A percentile compares a stretch with the other conserved stretches of the same genome.
These are phyloP conservation scores for Dreissena polymorpha DNA, from an alignment of 1,140 invertebrate species.

Conservation along the genomic window DNA sequence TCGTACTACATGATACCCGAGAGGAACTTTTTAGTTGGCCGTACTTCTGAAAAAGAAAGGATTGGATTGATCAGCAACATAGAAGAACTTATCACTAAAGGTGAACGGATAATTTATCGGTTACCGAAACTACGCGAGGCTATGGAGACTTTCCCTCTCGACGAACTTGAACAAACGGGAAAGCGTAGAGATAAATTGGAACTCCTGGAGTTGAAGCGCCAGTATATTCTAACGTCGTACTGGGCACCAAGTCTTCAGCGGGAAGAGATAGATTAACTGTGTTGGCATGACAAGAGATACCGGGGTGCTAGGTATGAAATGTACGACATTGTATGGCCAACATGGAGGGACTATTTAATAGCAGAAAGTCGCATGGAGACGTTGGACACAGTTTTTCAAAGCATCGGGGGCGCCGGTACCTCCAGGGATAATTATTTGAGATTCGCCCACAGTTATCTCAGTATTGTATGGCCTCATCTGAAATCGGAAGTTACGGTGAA, in stretches of 20 bases:
- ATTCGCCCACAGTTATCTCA: too few species aligned
- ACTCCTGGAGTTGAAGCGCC: slow-evolving; percentile 4
- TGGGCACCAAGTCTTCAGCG: neutral
- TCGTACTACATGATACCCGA: slow-evolving; percentile 18
- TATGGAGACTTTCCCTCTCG: neutral
- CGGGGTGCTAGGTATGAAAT: neutral
- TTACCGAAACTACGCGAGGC: neutral
- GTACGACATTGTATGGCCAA: slow-evolving; percentile 20
- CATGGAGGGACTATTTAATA: slow-evolving; percentile 6
- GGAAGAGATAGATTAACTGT: neutral
- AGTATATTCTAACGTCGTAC: neutral
- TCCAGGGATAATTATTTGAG: neutral
- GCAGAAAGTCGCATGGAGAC: neutral
- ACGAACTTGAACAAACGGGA: neutral
- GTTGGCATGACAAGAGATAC: slow-evolving; percentile 13
- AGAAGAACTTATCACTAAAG: too few species aligned
- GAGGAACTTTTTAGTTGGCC: slow-evolving; percentile 12
- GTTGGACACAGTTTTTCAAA: neutral
- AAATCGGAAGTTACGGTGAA: neutral
- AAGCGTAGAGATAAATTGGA: slow-evolving; percentile 3
- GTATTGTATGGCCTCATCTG: slow-evolving; percentile 25
- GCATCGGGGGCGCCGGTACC: neutral
- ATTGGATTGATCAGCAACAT: too few species aligned
- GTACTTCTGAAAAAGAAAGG: neutral
- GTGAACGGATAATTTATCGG: too few species aligned